Conservation (phyloP, 2,113 vertebrate genomes). For the Orycteropus afer region DNA sequence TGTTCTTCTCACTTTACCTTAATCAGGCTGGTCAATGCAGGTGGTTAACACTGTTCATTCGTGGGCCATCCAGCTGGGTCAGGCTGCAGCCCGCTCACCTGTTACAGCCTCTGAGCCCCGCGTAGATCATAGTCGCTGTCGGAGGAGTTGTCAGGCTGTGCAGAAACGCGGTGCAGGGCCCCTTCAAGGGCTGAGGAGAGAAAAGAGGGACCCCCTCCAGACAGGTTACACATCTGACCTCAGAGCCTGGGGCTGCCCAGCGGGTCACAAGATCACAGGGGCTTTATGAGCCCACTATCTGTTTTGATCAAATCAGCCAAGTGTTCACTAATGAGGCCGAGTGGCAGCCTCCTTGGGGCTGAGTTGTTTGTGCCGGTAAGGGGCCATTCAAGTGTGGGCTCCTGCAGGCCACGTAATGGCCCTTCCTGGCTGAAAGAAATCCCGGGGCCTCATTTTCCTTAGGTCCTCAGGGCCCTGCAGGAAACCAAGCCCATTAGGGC, state of each 20-base stretch:
- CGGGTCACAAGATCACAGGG: not conserved
- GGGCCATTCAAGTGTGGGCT: not conserved
- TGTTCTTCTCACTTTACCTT: fast-evolving
- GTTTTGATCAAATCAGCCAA: constrained; percentile 1
- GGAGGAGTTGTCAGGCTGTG: constrained; percentile 82
- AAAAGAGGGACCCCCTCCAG: not conserved
- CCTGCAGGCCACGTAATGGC: not conserved
- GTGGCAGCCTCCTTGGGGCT: not conserved
- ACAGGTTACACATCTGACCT: not conserved
- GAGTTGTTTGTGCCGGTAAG: not conserved
- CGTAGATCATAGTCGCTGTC: constrained; percentile 87
- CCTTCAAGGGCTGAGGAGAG: constrained; percentile 81
- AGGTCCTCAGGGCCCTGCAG: not conserved
- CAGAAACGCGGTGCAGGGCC: constrained; percentile 53
- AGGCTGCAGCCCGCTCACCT: not conserved
- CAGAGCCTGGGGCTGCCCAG: not conserved
- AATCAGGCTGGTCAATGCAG: fast-evolving
- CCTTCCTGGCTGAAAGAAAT: not conserved
- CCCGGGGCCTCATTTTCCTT: not conserved
- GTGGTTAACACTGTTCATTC: fast-evolving
- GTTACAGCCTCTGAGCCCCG: constrained; percentile 74
- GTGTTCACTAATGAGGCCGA: not conserved
- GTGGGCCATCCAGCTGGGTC: fast-evolving
- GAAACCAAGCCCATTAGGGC: not conserved
- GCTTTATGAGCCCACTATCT: not conserved